Conservation (phyloP, 2,797 vertebrate species). For the Toxotes lorentzi region DNA sequence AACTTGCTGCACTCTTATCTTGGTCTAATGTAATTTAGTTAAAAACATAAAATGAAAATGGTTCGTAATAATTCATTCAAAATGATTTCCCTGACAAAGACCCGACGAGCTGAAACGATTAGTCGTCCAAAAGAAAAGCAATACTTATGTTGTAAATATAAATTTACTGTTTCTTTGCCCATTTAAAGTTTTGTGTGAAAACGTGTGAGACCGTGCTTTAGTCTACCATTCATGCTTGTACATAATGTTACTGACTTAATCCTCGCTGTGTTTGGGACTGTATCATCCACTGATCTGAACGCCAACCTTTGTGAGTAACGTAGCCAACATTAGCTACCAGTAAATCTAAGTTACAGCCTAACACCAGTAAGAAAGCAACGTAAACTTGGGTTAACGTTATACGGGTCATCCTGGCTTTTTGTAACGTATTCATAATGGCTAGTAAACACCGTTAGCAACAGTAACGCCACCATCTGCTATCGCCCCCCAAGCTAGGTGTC, state of each 20-base stretch:
- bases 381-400: not conserved
- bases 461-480: not conserved
- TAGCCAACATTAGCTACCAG: slow-evolving; percentile 5
- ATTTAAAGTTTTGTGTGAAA: too few species aligned
- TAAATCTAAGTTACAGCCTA: not conserved
- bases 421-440: not conserved
- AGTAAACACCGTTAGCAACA: not conserved
- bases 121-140: too few species aligned
- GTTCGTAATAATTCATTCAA: too few species aligned
- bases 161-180: too few species aligned
- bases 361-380: not conserved
- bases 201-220: too few species aligned
- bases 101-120: too few species aligned
- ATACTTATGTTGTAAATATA: too few species aligned
- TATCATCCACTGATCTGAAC: not conserved
- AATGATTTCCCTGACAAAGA: too few species aligned
- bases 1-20: too few species aligned
- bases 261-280: not conserved
- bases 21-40: too few species aligned
- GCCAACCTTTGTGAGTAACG: not conserved
- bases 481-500: not conserved
- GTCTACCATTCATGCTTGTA: not conserved
- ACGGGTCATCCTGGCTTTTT: not conserved
- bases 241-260: not conserved
- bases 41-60: too few species aligned